Evolutionary conservation across 2,113 vertebrate species (phyloP).

Genomic region (Lynx canadensis): DNA sequence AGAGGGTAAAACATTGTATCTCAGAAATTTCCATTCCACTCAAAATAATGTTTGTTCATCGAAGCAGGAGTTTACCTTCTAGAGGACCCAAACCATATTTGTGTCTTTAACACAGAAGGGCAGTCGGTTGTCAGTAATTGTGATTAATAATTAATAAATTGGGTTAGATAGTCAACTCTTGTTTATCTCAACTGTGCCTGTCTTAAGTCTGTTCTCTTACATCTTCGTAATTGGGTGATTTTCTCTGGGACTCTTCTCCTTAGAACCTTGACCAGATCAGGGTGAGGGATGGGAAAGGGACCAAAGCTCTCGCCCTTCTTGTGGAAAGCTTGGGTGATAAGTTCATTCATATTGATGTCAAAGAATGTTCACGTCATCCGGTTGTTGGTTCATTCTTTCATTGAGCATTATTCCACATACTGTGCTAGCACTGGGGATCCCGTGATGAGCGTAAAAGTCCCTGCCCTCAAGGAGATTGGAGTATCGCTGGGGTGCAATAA

Average conservation of each 20-base stretch:
- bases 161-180: not conserved
- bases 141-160: not conserved
- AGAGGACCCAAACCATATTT: not conserved
- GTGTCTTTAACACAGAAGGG: not conserved
- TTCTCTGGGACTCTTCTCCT: not conserved
- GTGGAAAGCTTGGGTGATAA: not conserved
- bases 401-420: not conserved
- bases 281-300: not conserved
- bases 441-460: not conserved
- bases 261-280: not conserved
- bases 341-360: not conserved
- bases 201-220: not conserved
- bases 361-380: not conserved
- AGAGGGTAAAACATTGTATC: not conserved
- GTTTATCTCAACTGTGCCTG: not conserved
- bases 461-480: not conserved
- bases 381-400: not conserved
- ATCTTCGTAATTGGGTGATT: not conserved
- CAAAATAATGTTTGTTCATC: conserved; percentile 8
- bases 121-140: not conserved
- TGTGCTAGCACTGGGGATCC: not conserved
- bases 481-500: no score
- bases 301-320: not conserved
- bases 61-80: not conserved
- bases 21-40: not conserved